A percentile compares a stretch with the other conserved stretches of the same genome.
Conservation (phyloP, 2,888 invertebrate genomes). For the Athalia circularis region DNA sequence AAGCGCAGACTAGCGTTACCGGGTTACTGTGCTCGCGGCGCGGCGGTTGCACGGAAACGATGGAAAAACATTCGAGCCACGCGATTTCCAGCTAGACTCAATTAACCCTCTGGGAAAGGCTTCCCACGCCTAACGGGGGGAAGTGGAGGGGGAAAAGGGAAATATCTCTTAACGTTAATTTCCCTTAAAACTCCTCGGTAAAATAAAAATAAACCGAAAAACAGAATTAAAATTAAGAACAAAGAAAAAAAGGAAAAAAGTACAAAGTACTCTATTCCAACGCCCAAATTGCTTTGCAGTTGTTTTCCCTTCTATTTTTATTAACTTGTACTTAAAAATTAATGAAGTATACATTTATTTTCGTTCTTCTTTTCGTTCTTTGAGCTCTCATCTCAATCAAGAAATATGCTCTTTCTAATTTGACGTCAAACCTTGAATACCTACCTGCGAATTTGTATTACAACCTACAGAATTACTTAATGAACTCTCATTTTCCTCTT, state of each 20-base stretch:
- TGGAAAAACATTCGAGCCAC: slow-evolving; percentile 38
- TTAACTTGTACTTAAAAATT: background rate
- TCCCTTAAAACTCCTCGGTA: slow-evolving; percentile 6
- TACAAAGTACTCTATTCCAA: background rate
- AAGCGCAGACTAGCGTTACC: background rate
- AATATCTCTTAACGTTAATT: slow-evolving; percentile 35
- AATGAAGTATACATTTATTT: background rate
- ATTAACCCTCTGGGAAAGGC: slow-evolving; percentile 40
- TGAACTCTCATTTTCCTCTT: no score
- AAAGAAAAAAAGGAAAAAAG: background rate
- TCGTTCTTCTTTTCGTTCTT: background rate
- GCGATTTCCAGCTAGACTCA: slow-evolving; percentile 27
- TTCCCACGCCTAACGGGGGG: background rate
- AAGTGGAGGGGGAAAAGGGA: background rate
- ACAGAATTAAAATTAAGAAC: background rate
- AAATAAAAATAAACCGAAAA: background rate
- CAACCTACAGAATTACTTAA: no score
- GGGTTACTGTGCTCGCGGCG: background rate
- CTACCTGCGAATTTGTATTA: no score
- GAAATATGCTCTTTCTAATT: no score
- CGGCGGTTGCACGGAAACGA: background rate
- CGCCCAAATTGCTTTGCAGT: background rate
- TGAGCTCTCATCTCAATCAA: no score
- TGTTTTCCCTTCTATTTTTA: slow-evolving; percentile 6
- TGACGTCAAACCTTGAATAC: no score